Evolutionary conservation across 2,113 vertebrate genomes (phyloP).

Genomic region (Melanostigma gelatinosum): DNA sequence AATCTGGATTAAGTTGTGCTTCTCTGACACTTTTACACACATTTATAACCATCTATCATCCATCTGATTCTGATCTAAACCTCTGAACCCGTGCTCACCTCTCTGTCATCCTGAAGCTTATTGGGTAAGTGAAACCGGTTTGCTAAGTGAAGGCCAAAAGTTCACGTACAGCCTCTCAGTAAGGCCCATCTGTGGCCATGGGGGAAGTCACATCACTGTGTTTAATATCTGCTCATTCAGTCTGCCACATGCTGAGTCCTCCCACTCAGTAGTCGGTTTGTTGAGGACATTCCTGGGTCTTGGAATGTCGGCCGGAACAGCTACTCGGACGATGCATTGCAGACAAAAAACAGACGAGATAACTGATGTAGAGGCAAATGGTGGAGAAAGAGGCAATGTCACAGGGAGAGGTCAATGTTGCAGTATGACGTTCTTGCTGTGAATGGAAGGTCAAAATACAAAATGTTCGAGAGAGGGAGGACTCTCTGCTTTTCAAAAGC

Average conservation of each 20-base stretch:
- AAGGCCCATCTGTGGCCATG: constrained; percentile 4
- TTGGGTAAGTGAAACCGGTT: constrained; percentile 2
- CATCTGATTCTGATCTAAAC: neutral
- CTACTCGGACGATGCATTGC: constrained; percentile 21
- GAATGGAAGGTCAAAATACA: neutral
- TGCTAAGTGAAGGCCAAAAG: constrained; percentile 27
- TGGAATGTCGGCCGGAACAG: constrained; percentile 33
- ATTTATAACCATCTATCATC: neutral
- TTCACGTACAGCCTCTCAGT: constrained; percentile 19
- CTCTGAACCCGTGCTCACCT: neutral
- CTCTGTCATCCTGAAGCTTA: constrained; percentile 14
- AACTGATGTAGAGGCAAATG: constrained; percentile 26
- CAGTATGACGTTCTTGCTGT: neutral
- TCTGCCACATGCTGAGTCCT: constrained; percentile 22
- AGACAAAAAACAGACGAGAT: constrained; percentile 23
- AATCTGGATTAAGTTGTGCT: neutral
- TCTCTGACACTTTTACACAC: constrained; percentile 1
- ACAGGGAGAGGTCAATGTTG: constrained; percentile 10
- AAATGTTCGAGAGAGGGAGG: neutral
- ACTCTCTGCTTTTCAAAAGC: neutral
- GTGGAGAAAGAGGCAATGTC: neutral
- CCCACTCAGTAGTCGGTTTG: constrained; percentile 25
- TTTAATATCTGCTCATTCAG: constrained; percentile 40
- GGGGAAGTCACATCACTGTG: constrained; percentile 26
- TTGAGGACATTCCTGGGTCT: constrained; percentile 58